Percentiles rank a stretch among this genome's conserved stretches.
Evolutionary conservation across 2,888 invertebrate species (phyloP).

Genomic region (Bombylius major): DNA sequence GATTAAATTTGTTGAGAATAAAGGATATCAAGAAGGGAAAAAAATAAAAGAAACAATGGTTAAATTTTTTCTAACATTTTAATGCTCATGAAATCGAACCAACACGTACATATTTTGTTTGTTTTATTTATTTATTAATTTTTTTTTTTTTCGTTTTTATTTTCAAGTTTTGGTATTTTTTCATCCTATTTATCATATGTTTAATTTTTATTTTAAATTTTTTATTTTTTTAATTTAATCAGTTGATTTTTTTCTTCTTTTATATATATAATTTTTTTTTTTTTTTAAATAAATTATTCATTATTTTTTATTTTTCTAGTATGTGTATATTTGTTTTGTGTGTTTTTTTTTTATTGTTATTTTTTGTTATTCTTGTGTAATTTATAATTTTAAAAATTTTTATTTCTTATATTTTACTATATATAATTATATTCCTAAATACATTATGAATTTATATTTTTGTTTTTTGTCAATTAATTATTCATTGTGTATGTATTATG

Average conservation of each 20-base stretch:
- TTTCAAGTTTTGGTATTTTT: constrained; percentile 15
- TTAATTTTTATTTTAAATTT: constrained; percentile 6
- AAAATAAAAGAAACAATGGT: no score
- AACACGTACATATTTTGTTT: constrained; percentile 24
- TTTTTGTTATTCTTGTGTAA: no score
- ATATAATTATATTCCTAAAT: no score
- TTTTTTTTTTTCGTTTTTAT: constrained; percentile 10
- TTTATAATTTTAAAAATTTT: no score
- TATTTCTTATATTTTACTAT: no score
- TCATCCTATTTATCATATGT: constrained; percentile 13
- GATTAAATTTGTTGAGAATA: no score
- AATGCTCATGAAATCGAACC: constrained; percentile 26
- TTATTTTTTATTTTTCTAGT: no score
- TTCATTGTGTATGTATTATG: no score
- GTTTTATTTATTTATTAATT: constrained; percentile 12
- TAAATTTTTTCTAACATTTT: constrained; percentile 25
- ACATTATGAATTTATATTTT: no score
- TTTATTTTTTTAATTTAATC: neutral
- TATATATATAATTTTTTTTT: constrained; percentile 10
- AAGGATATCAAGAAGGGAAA: no score
- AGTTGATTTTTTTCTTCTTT: constrained; percentile 4
- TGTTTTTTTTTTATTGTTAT: neutral
- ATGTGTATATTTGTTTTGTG: no score
- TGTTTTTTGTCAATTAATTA: no score
- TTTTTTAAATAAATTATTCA: neutral